Percentiles rank a stretch among this genome's conserved stretches.
These are phyloP conservation scores for Sitodiplosis mosellana DNA, from an alignment of 1,140 invertebrate genomes.

Conservation along the genomic window DNA sequence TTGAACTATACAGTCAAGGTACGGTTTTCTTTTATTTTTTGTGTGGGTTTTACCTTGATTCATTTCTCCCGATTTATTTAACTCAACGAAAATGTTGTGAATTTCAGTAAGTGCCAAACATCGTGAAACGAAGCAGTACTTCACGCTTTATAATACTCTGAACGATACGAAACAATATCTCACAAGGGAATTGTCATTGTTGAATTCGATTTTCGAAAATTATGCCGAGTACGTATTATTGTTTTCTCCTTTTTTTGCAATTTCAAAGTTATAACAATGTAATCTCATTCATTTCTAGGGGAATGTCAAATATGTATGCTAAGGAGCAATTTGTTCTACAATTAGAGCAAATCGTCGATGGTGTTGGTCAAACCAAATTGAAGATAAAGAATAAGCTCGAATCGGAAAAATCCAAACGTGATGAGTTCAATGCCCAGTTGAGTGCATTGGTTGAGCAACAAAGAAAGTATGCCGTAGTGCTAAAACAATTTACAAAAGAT, in stretches of 20 bases:
- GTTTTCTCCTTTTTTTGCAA: conserved; percentile 5
- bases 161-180: conserved; percentile 84
- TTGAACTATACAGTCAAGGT: conserved; percentile 95
- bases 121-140: conserved; percentile 93
- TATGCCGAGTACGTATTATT: conserved; percentile 62
- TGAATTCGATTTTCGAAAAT: conserved; percentile 89
- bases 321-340: conserved; percentile 78
- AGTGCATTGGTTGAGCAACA: conserved; percentile 60
- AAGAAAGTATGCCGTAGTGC: conserved; percentile 63
- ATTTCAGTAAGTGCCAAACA: conserved; percentile 79
- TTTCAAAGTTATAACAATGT: conserved; percentile 1
- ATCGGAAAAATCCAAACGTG: conserved; percentile 53
- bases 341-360: conserved; percentile 70
- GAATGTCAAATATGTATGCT: conserved; percentile 43
- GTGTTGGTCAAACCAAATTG: conserved; percentile 58
- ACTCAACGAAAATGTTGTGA: conserved; percentile 8
- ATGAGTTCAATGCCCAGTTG: conserved; percentile 49
- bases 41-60: conserved; percentile 1
- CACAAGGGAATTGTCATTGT: conserved; percentile 71
- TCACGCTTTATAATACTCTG: conserved; percentile 89
- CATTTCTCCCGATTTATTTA: conserved; percentile 1
- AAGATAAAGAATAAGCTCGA: conserved; percentile 47
- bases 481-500: conserved; percentile 59
- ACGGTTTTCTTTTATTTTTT: conserved; percentile 9
- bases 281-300: conserved; percentile 26